These are phyloP conservation scores for Agonopterix alstromeriana DNA, from an alignment of 2,888 invertebrate species.

Conservation along the genomic window DNA sequence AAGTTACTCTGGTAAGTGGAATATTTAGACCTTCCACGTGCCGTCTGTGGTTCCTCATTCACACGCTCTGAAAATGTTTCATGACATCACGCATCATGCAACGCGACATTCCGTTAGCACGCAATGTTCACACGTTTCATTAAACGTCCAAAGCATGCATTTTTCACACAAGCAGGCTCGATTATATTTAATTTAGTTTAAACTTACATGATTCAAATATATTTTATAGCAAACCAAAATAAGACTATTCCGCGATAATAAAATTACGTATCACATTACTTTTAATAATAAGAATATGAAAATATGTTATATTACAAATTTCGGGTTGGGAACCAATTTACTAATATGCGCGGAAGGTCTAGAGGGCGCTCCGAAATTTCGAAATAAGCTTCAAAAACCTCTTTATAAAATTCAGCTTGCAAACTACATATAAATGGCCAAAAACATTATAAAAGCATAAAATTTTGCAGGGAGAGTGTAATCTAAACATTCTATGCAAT, in stretches of 20 bases:
- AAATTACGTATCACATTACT: constrained; percentile 9
- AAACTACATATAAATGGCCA: constrained; percentile 51
- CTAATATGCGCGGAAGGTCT: constrained; percentile 67
- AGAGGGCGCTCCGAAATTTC: constrained; percentile 46
- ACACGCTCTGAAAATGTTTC: constrained; percentile 88
- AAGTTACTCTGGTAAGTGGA: constrained; percentile 90
- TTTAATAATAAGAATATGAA: background rate
- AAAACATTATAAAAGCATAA: constrained; percentile 44
- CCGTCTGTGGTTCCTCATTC: constrained; percentile 86
- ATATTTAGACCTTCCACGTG: constrained; percentile 90
- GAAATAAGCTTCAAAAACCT: constrained; percentile 45
- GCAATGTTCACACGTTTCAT: constrained; percentile 4
- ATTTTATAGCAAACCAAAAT: constrained; percentile 11
- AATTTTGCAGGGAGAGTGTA: constrained; percentile 49
- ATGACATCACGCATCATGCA: constrained; percentile 60
- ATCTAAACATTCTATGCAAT: constrained; percentile 46
- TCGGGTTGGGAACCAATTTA: constrained; percentile 39
- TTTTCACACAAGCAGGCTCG: constrained; percentile 44
- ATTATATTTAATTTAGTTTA: constrained; percentile 1
- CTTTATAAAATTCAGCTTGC: constrained; percentile 37
- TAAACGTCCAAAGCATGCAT: constrained; percentile 36
- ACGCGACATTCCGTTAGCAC: background rate
- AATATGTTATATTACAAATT: background rate
- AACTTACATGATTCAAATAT: background rate
- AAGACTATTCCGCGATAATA: constrained; percentile 9